Evolutionary conservation across 2,888 invertebrate species (phyloP), one percentile per base, ranked within the genome.

Genomic region (Helleia helle): DNA sequence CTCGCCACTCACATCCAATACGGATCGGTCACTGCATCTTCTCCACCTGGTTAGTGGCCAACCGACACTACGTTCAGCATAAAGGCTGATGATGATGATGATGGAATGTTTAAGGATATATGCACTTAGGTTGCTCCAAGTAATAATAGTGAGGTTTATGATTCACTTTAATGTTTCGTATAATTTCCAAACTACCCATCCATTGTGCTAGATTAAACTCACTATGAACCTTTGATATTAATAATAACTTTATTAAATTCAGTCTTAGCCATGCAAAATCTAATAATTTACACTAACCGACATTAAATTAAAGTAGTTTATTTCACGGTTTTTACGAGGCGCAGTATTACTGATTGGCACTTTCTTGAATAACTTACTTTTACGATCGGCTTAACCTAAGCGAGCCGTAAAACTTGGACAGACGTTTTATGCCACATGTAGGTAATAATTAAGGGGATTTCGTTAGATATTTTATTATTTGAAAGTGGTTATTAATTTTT

Each of bases 131-230:
- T n/a, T n/a, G n/a, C n/a, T n/a, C n/a, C n/a, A n/a, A n/a, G 65
- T 55, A 65, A 63, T 76, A 76, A 77, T 75, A 65, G 58, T 69
- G 66, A 74, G 72, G 67, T 77, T 77, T 75, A 75, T 57, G 58
- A 52, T 49, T 52, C 30, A 45, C 51, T 65, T 77, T 79, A 71
- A 75, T 69, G 67, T 59, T 71, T 68, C 68, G 62, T 61, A 67
- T 65, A 71, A 74, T 65, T 67, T 58, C 51, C 47, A 51, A 55
- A 49, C 54, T 62, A 59, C 55, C 57, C 60, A 48, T 47, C 54
- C 50, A 56, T 57, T 18, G 34, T 54, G 59, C 56, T 65, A 66
- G 66, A 73, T 74, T 71, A 71, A 71, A 72, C 65, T 66, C 61
- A 61, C 54, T 55, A 53, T 55, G 44, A 50, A 37, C 48, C 54